A percentile compares a stretch with the other conserved stretches of the same genome.
Conservation (phyloP, 2,888 invertebrate genomes). For the Lasiommata megera region DNA sequence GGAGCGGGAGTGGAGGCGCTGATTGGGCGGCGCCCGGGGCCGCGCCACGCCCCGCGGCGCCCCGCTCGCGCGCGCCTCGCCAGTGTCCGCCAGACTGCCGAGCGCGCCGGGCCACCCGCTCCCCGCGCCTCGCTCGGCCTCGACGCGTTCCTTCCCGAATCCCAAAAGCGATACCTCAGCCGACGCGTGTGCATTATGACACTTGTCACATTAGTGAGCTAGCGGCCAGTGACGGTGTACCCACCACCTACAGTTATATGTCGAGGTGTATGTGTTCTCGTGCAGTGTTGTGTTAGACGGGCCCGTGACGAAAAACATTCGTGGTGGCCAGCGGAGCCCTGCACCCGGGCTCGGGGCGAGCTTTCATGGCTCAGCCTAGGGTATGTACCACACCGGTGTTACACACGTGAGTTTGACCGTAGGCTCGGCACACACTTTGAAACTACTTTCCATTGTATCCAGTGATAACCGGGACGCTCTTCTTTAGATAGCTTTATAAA, state of each 20-base stretch:
- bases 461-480: neutral
- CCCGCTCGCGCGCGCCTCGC: slow-evolving; percentile 59
- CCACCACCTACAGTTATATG: slow-evolving; percentile 35
- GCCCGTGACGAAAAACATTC: slow-evolving; percentile 77
- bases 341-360: slow-evolving; percentile 86
- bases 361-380: slow-evolving; percentile 95
- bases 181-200: slow-evolving; percentile 81
- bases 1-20: slow-evolving; percentile 43
- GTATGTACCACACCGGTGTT: slow-evolving; percentile 79
- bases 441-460: neutral
- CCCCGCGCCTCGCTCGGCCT: slow-evolving; percentile 80
- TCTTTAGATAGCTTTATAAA: too few species aligned
- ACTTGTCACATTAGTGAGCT: slow-evolving; percentile 81
- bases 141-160: slow-evolving; percentile 64
- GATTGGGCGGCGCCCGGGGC: slow-evolving; percentile 46
- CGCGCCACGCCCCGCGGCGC: slow-evolving; percentile 51
- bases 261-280: slow-evolving; percentile 77
- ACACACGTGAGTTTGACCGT: slow-evolving; percentile 19
- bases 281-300: slow-evolving; percentile 77
- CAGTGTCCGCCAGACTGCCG: slow-evolving; percentile 81
- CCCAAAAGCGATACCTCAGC: slow-evolving; percentile 35
- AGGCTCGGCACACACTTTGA: slow-evolving; percentile 9
- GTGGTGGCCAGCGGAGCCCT: slow-evolving; percentile 81
- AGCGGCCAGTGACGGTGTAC: slow-evolving; percentile 81
- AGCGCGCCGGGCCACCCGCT: slow-evolving; percentile 81